Base-by-base conservation (phyloP, 2,797 vertebrate species). In the Botia almorhae region DNA sequence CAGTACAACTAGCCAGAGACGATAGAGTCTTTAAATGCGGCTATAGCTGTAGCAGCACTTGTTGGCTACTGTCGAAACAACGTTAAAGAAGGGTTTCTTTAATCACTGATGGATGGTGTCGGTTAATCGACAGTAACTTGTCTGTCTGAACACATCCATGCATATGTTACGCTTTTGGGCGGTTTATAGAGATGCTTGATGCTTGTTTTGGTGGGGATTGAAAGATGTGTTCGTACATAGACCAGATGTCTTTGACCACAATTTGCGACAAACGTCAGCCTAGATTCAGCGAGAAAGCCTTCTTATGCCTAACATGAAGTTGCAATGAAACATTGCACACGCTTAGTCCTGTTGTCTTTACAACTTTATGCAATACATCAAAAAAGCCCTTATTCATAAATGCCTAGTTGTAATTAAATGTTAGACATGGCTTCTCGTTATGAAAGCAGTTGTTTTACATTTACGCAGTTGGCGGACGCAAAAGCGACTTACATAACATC, bases 31-130 rank as follows among this genome's bases (percentile, higher is more conserved):
- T 50, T 64, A n/a, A 71, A 73, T 58, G 46, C 69, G 61, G 78
- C 69, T 73, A 73, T 55, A 80, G 48, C 29, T 7, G 69, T 68
- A 80, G 60, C 77, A 48, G 36, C 78, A 73, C 78, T 80, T 80
- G 78, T 73, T 73, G 78, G 69, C 78, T 80, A 80, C 73, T 73
- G 61, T 46, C 43, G 36, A 73, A 55, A 67, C 61, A 56, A 67
- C 69, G 55, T 46, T 26, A 65, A 69, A 80, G 19, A 51, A 8
- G 11, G 19, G 55, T 19, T 7, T 36, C 39, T 16, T 43, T 29
- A 1, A 0, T 36, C 11, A 8, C 7, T 10, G 39, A 21, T 21
- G 17, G 0, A 7, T 48, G 16, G 26, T 16, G 55, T 70, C 26
- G 39, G 12, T 13, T 2, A 4, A 53, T 17, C 56, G n/a, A 7